A percentile compares a stretch with the other conserved stretches of the same genome.
phyloP scores from a whole-genome alignment of 1,140 invertebrate species.

The Pseudomyrmex concolor region DNA sequence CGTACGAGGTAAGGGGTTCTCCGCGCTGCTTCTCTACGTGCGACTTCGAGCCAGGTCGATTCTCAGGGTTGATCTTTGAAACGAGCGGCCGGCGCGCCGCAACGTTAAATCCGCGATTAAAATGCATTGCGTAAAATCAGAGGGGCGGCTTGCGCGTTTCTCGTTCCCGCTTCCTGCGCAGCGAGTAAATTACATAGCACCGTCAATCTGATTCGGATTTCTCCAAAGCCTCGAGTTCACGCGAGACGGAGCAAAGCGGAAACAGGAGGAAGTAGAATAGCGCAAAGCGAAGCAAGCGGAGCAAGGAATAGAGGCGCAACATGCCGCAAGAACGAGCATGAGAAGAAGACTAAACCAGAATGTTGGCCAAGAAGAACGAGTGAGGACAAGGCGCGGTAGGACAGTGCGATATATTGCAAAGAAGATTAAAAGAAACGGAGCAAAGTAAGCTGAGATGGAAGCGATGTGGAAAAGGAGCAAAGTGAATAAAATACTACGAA shows the following conservation, averaged over 20 bases:
- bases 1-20: neutral
- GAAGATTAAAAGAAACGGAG: neutral
- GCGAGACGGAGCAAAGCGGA: slow-evolving; percentile 36
- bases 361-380: slow-evolving; percentile 27
- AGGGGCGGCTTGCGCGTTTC: slow-evolving; percentile 12
- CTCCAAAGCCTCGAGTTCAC: slow-evolving; percentile 52
- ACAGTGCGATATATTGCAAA: no score
- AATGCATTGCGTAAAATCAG: slow-evolving; percentile 75
- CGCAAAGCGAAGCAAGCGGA: slow-evolving; percentile 37
- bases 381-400: neutral
- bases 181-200: slow-evolving; percentile 53
- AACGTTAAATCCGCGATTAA: slow-evolving; percentile 74
- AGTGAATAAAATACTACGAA: slow-evolving; percentile 23
- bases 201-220: slow-evolving; percentile 69
- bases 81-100: slow-evolving; percentile 52
- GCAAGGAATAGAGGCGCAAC: slow-evolving; percentile 9
- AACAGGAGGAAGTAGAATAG: slow-evolving; percentile 38
- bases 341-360: slow-evolving; percentile 7
- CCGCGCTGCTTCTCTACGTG: neutral
- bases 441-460: neutral
- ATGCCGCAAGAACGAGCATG: neutral
- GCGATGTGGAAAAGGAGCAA: slow-evolving; percentile 5
- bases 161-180: slow-evolving; percentile 2
- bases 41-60: slow-evolving; percentile 20
- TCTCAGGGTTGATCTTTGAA: slow-evolving; percentile 55